Percentiles rank a stretch among this genome's conserved stretches.
phyloP scores from a whole-genome alignment of 2,888 invertebrate species.

The Hirudinaria manillensis region DNA sequence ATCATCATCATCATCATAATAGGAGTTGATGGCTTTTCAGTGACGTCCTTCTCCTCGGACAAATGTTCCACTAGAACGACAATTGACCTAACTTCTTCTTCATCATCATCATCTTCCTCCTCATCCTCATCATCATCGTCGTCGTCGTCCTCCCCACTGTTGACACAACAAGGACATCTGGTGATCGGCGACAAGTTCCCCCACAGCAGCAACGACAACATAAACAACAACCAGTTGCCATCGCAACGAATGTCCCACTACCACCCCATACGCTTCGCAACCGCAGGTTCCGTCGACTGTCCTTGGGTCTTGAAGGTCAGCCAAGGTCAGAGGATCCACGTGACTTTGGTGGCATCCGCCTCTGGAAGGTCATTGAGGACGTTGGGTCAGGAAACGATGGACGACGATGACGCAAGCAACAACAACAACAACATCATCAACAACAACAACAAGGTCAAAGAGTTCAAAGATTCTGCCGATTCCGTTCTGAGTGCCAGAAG shows the following conservation, averaged over 20 bases:
- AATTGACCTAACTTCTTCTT: not conserved
- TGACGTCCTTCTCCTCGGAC: slow-evolving; percentile 4
- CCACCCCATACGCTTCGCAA: not conserved
- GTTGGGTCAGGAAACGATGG: not conserved
- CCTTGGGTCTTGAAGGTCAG: slow-evolving; percentile 25
- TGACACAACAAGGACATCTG: not conserved
- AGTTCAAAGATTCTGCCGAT: too few relatives aligned
- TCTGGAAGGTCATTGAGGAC: not conserved
- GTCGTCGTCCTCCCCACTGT: not conserved
- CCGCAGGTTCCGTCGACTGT: slow-evolving; percentile 13
- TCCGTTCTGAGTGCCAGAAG: not conserved
- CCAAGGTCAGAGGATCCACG: slow-evolving; percentile 22
- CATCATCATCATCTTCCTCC: slow-evolving; percentile 7
- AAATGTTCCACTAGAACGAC: not conserved
- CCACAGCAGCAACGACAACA: not conserved
- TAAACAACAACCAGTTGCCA: too few relatives aligned
- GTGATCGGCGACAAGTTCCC: not conserved
- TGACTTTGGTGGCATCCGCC: slow-evolving; percentile 13
- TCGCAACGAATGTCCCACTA: not conserved
- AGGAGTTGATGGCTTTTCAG: not conserved
- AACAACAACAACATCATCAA: not conserved
- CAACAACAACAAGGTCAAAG: not conserved
- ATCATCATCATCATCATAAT: slow-evolving; percentile 28
- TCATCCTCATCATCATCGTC: slow-evolving; percentile 7
- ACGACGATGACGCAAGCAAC: not conserved